Conservation (phyloP, 2,113 vertebrate genomes). For the Leuciscus idus region DNA sequence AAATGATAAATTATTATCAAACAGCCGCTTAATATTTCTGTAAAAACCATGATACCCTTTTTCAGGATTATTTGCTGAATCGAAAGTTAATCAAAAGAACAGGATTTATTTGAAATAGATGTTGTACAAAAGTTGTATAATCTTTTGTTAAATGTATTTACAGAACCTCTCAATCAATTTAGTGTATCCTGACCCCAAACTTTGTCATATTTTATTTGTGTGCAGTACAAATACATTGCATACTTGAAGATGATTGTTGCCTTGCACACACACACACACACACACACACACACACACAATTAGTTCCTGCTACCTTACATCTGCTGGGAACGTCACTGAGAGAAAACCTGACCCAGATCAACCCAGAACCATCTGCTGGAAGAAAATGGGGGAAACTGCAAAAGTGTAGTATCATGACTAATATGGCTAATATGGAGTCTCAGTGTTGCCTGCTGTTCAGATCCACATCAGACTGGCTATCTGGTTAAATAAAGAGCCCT, state of each 20-base stretch:
- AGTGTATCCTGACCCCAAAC: not conserved
- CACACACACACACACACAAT: no score
- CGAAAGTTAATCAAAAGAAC: no score
- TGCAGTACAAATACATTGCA: not conserved
- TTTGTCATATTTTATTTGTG: not conserved
- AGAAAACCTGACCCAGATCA: slow-evolving; percentile 8
- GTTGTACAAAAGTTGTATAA: no score
- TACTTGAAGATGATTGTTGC: not conserved
- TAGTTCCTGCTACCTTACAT: no score
- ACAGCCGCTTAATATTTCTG: no score
- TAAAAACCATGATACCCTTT: no score
- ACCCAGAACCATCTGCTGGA: slow-evolving; percentile 10
- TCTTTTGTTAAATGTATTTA: no score
- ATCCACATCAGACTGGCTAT: slow-evolving; percentile 74
- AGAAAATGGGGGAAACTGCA: not conserved
- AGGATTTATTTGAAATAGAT: no score
- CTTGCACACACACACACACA: not conserved
- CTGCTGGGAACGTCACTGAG: not conserved
- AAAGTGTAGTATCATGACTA: not conserved
- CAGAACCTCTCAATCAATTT: no score
- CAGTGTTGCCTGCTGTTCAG: slow-evolving; percentile 37
- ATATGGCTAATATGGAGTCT: slow-evolving; percentile 4
- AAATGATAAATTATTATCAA: no score
- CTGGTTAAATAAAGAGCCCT: slow-evolving; percentile 79
- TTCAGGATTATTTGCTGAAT: no score